Evolutionary conservation across 2,888 invertebrate genomes (phyloP), one percentile per base, ranked within the genome.

Genomic region (Nezara viridula): DNA sequence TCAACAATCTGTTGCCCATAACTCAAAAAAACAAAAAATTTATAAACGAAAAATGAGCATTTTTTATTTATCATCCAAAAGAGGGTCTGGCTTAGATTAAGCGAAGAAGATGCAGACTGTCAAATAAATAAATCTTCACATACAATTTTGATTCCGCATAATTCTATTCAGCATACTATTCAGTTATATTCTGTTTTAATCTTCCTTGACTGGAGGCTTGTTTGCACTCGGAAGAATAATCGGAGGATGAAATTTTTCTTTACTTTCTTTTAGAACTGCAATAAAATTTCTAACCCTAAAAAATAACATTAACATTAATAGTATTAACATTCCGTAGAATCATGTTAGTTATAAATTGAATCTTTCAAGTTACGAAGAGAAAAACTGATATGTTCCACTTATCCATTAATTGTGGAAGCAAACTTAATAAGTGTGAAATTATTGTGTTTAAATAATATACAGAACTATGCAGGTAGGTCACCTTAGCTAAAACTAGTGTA

Each of bases 221-320:
- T 44, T 55, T 16, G 86, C 21, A 14, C 40, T 86, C 19, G 52
- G 37, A 37, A 86, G 40, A 40, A 86, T 55, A 52, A 86, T 86
- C 1, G 86, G 86, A 86, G 86, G 86, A 55, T 86, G 86, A 32
- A 55, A 86, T 40, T 86, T 86, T 32, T 55, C 55, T 86, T 60
- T 55, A 16, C 60, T 86, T 86, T 55, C 86, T 86, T 86, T 86
- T 12, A 86, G 55, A 55, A 52, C 40, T 21, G 52, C 55, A 86
- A 86, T 12, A 86, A 86, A 86, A 55, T 16, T 40, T 60, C 86
- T 52, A 32, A 86, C 40, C 86, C 86, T 86, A 24, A 50, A 86
- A 86, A 21, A 49, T 14, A 27, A 85, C 27, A 60, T 27, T 4
- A 5, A 55, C n/a, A n/a, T n/a, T n/a, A n/a, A n/a, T n/a, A n/a